phyloP scores from a whole-genome alignment of 23 tunicate species.

The Botrylloides violaceus region DNA sequence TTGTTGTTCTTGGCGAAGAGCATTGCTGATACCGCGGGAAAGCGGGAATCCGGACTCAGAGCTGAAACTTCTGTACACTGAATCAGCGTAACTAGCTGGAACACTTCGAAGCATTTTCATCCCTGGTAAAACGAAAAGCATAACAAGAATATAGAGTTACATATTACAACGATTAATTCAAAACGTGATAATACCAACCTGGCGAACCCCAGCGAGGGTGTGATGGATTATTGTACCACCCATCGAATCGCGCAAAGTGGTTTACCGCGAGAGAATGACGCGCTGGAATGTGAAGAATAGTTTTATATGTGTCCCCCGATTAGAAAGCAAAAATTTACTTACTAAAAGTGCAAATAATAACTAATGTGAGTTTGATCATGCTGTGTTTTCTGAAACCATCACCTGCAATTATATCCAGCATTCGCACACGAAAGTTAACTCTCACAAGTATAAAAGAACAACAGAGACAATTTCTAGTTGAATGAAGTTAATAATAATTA shows the following conservation, averaged over 20 bases:
- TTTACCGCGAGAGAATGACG: neutral
- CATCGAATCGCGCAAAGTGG: constrained; percentile 48
- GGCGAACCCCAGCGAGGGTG: constrained; percentile 87
- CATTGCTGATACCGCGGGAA: constrained; percentile 12
- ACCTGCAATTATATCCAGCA: too few relatives aligned
- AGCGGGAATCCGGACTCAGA: constrained; percentile 4
- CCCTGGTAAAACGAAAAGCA: neutral
- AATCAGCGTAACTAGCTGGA: neutral
- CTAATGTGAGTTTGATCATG: too few relatives aligned
- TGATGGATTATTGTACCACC: constrained; percentile 86
- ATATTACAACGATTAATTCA: neutral
- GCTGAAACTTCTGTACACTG: neutral
- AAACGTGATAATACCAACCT: constrained; percentile 22
- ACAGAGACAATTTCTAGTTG: too few relatives aligned
- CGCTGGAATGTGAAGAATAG: too few relatives aligned
- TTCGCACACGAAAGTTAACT: too few relatives aligned
- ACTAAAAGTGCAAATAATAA: too few relatives aligned
- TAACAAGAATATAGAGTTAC: neutral
- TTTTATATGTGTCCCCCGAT: too few relatives aligned
- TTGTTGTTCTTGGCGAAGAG: neutral
- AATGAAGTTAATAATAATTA: too few relatives aligned
- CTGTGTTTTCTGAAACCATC: too few relatives aligned
- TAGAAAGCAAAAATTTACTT: too few relatives aligned
- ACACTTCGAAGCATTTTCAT: neutral
- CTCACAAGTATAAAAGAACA: too few relatives aligned